phyloP scores from a whole-genome alignment of 1,140 invertebrate genomes.

The Caenorhabditis briggsae region DNA sequence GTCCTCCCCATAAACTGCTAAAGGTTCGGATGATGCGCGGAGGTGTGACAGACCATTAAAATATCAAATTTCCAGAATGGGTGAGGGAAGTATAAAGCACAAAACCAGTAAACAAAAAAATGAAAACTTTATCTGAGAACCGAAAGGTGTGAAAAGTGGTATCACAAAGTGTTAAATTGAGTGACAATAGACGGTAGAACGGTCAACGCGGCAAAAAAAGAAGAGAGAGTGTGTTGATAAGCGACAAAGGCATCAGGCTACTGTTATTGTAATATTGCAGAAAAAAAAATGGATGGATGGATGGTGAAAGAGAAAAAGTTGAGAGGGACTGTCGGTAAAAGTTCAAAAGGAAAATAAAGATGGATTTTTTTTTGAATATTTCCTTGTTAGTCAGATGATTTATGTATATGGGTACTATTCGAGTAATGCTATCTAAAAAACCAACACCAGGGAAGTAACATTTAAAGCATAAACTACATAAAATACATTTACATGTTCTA shows the following conservation, averaged over 20 bases:
- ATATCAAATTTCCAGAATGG: slow-evolving; percentile 49
- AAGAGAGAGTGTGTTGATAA: slow-evolving; percentile 4
- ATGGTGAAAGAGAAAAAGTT: background rate
- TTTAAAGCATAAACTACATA: no score
- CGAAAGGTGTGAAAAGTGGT: background rate
- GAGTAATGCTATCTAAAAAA: background rate
- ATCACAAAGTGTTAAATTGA: slow-evolving; percentile 27
- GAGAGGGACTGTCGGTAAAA: slow-evolving; percentile 1
- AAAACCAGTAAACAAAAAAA: background rate
- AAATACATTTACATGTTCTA: no score
- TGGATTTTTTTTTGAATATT: background rate
- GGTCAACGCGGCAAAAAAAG: slow-evolving; percentile 9
- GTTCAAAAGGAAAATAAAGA: slow-evolving; percentile 39
- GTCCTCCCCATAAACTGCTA: slow-evolving; percentile 52
- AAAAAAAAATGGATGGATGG: no score
- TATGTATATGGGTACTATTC: background rate
- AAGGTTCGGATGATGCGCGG: slow-evolving; percentile 50
- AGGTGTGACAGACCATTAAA: slow-evolving; percentile 53
- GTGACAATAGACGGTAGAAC: slow-evolving; percentile 23
- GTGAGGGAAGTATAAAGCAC: background rate
- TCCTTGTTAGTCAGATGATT: slow-evolving; percentile 1
- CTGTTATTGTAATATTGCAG: slow-evolving; percentile 44
- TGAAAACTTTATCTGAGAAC: background rate
- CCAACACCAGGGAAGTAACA: background rate
- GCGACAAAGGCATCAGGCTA: slow-evolving; percentile 41